Conservation (phyloP, 2,113 vertebrate species). For the Xerus inauris region DNA sequence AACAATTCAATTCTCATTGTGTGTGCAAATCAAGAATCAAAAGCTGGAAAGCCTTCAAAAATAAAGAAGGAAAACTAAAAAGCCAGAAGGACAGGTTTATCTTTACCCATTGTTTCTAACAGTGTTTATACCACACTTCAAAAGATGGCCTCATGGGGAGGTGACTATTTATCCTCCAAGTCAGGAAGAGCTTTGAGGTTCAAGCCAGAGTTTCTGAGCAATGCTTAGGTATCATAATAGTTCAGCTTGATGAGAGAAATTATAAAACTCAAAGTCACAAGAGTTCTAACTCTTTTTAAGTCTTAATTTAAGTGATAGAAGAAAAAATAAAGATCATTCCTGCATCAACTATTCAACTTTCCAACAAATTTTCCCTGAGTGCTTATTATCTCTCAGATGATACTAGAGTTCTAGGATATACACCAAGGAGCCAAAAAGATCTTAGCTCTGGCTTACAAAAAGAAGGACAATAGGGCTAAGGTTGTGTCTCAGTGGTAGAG, state of each 20-base stretch:
- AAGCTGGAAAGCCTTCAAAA: slow-evolving; percentile 80
- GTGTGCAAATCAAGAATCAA: slow-evolving; percentile 67
- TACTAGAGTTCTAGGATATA: neutral
- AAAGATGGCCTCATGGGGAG: slow-evolving; percentile 74
- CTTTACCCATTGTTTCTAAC: slow-evolving; percentile 74
- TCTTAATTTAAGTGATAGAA: slow-evolving; percentile 13
- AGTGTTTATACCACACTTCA: slow-evolving; percentile 78
- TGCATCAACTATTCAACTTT: slow-evolving; percentile 39
- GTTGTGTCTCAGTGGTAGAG: too few relatives aligned
- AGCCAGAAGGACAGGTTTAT: slow-evolving; percentile 69
- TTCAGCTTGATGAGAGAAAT: slow-evolving; percentile 33
- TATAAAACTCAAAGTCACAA: slow-evolving; percentile 53
- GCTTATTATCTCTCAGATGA: neutral
- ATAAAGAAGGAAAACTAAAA: slow-evolving; percentile 78
- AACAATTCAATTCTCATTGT: slow-evolving; percentile 77
- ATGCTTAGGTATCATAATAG: slow-evolving; percentile 50
- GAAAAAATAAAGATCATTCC: neutral
- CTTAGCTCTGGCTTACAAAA: neutral
- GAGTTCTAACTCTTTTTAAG: neutral
- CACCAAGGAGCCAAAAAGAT: neutral
- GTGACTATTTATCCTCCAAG: slow-evolving; percentile 67
- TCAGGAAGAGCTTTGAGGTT: slow-evolving; percentile 82
- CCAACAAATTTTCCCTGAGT: slow-evolving; percentile 28
- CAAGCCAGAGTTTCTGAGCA: slow-evolving; percentile 70
- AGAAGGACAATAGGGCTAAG: too few relatives aligned